Base-by-base conservation (phyloP, 2,797 vertebrate species). In the Diplodus sargus region DNA sequence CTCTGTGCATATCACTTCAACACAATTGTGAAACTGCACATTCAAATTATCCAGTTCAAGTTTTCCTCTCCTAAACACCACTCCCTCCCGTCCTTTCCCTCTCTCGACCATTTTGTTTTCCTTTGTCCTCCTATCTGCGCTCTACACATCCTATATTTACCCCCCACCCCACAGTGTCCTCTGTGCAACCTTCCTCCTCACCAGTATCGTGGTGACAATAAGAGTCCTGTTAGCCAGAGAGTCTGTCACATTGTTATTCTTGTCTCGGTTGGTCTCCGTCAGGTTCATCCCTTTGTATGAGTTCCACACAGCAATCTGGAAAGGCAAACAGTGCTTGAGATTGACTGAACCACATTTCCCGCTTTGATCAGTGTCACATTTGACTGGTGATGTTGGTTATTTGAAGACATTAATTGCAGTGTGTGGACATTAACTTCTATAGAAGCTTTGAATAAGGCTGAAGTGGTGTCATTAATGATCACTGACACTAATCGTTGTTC, bases 191-290 rank as follows among this genome's bases (percentile, higher is more conserved):
- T 88, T 79, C 74, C 63, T 80, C 49, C 90, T 93, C 81, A 99
- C 98, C 97, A 97, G 91, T 73, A 99, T 99, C 48, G 98, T 99
- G 78, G 98, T 99, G 86, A 99, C 98, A 2, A 99, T 96, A 76
- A 99, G 96, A 0, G 98, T 99, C 87, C 97, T 94, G 95, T 99
- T 99, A 77, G 97, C 96, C 91, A 99, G 78, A 0, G 98, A 97
- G 89, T 98, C 97, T 0, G 97, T 98, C 90, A 98, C 96, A 66
- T 99, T 99, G 83, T 93, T 95, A 64, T 95, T 94, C 61, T 89
- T 94, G 81, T 97, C 96, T 86, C 94, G 95, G 83, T 86, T 93
- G 85, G 76, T 74, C 83, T 98, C 96, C 0, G 96, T 98, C 95
- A 99, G 95, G 91, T 97, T 99, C 92, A 99, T 97, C 80, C 98